A percentile compares a stretch with the other conserved stretches of the same genome.
phyloP scores from a whole-genome alignment of 2,888 invertebrate species.

The Philereme transversata region DNA sequence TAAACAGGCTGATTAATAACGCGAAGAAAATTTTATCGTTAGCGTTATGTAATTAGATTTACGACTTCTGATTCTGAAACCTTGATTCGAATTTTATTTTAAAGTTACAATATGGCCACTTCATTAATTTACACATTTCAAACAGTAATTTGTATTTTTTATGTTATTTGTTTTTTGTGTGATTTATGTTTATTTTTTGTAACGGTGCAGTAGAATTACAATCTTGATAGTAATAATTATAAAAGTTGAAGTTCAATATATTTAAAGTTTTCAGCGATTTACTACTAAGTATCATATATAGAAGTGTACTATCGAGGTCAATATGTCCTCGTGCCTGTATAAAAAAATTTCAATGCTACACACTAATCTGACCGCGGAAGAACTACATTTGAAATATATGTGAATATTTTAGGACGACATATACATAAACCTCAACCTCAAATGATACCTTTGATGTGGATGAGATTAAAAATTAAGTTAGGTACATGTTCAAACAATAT shows the following conservation, averaged over 20 bases:
- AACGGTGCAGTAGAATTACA: too few species aligned
- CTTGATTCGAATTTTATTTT: conserved; percentile 28
- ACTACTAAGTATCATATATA: too few species aligned
- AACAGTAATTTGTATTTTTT: too few species aligned
- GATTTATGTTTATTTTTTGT: too few species aligned
- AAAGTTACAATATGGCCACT: conserved; percentile 6
- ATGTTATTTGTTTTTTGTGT: too few species aligned
- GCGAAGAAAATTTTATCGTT: conserved; percentile 46
- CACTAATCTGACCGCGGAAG: too few species aligned
- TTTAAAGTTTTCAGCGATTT: too few species aligned
- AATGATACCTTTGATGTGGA: conserved; percentile 24
- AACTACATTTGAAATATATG: background rate
- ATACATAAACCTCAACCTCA: conserved; percentile 2
- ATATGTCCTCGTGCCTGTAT: too few species aligned
- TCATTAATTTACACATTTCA: background rate
- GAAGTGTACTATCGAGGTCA: too few species aligned
- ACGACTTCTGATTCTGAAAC: conserved; percentile 33
- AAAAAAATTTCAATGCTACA: too few species aligned
- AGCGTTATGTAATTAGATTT: conserved; percentile 42
- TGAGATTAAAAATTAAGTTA: conserved; percentile 10
- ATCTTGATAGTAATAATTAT: too few species aligned
- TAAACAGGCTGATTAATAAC: conserved; percentile 46
- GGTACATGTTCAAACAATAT: conserved; percentile 13
- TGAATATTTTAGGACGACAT: background rate
- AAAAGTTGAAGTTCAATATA: too few species aligned